phyloP scores from a whole-genome alignment of 2,888 invertebrate genomes.

The Cremastinae sp. region DNA sequence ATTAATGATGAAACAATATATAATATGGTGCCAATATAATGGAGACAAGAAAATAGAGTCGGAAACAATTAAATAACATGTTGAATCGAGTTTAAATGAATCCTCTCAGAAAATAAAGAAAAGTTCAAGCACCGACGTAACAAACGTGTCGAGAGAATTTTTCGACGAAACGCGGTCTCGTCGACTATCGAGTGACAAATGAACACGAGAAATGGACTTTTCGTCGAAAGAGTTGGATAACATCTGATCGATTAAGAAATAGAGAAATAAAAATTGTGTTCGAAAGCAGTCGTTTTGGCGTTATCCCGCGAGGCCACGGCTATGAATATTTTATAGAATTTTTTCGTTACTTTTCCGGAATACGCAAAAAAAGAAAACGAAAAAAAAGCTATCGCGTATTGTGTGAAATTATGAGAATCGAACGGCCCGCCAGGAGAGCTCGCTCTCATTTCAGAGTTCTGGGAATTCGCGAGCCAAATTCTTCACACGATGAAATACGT shows the following conservation, averaged over 20 bases:
- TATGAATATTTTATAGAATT: conserved; percentile 25
- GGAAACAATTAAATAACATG: too few species aligned
- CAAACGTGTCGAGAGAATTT: neutral
- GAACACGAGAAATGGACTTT: neutral
- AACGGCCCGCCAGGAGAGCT: conserved; percentile 25
- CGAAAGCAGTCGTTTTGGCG: conserved; percentile 8
- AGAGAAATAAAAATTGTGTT: conserved; percentile 6
- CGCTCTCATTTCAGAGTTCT: neutral
- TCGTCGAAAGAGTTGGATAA: conserved; percentile 16
- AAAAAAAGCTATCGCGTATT: conserved; percentile 8
- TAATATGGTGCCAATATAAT: too few species aligned
- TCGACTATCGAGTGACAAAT: conserved; percentile 22
- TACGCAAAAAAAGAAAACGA: neutral
- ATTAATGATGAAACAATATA: too few species aligned
- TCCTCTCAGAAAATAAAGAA: neutral
- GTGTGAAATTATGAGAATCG: conserved; percentile 13
- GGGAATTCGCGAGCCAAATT: conserved; percentile 51
- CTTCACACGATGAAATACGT: conserved; percentile 31
- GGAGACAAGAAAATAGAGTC: too few species aligned
- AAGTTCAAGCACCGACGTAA: neutral
- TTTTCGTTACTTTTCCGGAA: conserved; percentile 40
- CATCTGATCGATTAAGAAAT: conserved; percentile 31
- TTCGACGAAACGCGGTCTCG: neutral
- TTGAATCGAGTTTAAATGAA: too few species aligned
- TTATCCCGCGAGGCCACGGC: conserved; percentile 1